Conservation (phyloP, 30 jellyfish, hydroid and myxozoan species). For the Chrysaora quinquecirrha region DNA sequence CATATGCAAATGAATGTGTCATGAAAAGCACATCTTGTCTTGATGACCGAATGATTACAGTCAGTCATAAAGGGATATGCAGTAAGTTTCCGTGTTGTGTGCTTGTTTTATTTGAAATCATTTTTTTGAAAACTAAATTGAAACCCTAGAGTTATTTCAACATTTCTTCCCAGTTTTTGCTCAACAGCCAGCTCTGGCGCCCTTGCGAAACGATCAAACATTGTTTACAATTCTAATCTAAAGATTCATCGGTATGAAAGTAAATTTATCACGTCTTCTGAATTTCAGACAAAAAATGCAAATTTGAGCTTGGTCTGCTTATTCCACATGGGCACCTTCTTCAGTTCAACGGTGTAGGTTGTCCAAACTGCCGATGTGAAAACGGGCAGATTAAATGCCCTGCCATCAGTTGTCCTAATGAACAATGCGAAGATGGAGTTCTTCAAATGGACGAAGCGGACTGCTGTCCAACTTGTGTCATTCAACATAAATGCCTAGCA, state of each 20-base stretch:
- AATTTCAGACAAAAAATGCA: background rate
- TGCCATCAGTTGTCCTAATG: constrained; percentile 30
- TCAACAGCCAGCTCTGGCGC: no score
- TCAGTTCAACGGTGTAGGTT: constrained; percentile 38
- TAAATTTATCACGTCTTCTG: no score
- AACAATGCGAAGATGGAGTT: constrained; percentile 38
- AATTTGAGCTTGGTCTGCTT: constrained; percentile 3
- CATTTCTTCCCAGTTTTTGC: no score
- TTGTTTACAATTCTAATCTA: no score
- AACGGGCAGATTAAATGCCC: constrained; percentile 62
- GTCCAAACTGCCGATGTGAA: constrained; percentile 58
- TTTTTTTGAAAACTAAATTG: no score
- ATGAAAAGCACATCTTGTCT: constrained; percentile 54
- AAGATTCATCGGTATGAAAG: no score
- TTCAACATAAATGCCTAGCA: constrained; percentile 5
- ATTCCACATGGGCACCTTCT: constrained; percentile 39
- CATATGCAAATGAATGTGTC: constrained; percentile 57
- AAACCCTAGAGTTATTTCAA: no score
- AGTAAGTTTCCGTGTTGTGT: constrained; percentile 45
- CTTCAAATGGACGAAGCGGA: constrained; percentile 63
- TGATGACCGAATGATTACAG: background rate
- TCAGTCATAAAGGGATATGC: constrained; percentile 43
- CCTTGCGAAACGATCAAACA: no score
- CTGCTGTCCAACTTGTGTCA: constrained; percentile 74
- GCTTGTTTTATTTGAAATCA: no score